These are phyloP conservation scores for Eledone cirrhosa DNA, from an alignment of 2,888 invertebrate genomes.

Conservation along the genomic window DNA sequence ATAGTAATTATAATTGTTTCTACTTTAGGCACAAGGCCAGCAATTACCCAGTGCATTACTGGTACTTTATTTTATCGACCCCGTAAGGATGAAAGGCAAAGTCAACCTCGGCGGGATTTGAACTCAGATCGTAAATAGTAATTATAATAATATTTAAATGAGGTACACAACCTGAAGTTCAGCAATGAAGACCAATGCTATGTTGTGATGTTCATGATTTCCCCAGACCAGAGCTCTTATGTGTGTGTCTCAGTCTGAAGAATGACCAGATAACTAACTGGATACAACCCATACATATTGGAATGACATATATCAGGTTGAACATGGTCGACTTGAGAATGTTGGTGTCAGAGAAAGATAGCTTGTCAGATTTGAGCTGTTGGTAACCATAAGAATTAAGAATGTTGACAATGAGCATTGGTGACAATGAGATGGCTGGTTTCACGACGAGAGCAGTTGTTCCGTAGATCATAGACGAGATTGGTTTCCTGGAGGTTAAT, in stretches of 20 bases:
- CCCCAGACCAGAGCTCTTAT: constrained; percentile 5
- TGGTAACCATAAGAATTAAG: constrained; percentile 59
- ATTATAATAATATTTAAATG: no score
- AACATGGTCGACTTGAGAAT: constrained; percentile 53
- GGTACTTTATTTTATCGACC: no score
- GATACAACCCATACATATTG: constrained; percentile 48
- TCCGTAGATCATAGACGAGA: constrained; percentile 63
- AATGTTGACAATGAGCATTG: constrained; percentile 60
- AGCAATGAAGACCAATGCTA: no score
- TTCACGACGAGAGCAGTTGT: constrained; percentile 63
- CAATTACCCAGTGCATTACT: no score
- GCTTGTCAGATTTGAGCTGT: constrained; percentile 38
- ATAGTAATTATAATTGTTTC: no score
- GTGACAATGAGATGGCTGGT: constrained; percentile 62
- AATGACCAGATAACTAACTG: constrained; percentile 55
- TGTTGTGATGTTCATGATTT: no score
- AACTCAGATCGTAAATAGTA: no score
- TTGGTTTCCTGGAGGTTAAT: constrained; percentile 55
- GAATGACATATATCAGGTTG: constrained; percentile 47
- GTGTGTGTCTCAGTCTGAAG: constrained; percentile 43
- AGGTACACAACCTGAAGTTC: no score
- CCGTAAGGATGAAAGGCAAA: no score
- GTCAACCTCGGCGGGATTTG: no score
- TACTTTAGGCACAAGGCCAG: no score
- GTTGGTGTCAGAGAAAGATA: constrained; percentile 30